phyloP scores from a whole-genome alignment of 2,888 invertebrate species.

The Cantharis nigra region DNA sequence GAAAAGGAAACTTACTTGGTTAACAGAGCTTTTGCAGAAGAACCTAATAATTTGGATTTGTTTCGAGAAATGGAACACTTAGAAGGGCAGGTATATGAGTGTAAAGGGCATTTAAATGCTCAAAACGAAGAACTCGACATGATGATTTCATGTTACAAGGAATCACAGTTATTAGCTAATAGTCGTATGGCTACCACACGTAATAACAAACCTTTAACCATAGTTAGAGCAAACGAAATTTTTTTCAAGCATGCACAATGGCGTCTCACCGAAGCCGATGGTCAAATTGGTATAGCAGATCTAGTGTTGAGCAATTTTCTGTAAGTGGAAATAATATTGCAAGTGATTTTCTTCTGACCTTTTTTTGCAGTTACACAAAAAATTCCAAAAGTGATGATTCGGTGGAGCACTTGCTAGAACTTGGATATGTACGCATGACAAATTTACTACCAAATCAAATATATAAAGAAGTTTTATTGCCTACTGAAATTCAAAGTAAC shows the following conservation, averaged over 20 bases:
- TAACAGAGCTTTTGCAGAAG: constrained; percentile 77
- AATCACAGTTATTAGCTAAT: constrained; percentile 68
- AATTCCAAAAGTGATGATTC: constrained; percentile 96
- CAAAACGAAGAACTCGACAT: constrained; percentile 94
- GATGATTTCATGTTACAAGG: constrained; percentile 92
- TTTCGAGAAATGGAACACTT: constrained; percentile 72
- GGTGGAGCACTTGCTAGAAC: constrained; percentile 93
- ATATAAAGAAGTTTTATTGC: constrained; percentile 85
- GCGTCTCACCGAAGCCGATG: constrained; percentile 96
- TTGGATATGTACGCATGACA: constrained; percentile 94
- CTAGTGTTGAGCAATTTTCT: constrained; percentile 93
- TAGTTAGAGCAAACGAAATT: constrained; percentile 88
- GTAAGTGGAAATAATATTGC: constrained; percentile 56
- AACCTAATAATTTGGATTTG: constrained; percentile 63
- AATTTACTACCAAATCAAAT: constrained; percentile 93
- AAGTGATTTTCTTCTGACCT: constrained; percentile 6
- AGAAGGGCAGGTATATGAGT: constrained; percentile 80
- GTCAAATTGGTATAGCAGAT: constrained; percentile 97
- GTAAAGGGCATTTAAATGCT: constrained; percentile 84
- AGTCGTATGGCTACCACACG: constrained; percentile 67
- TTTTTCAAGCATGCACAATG: constrained; percentile 98
- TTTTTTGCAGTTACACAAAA: constrained; percentile 79
- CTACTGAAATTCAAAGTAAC: constrained; percentile 78
- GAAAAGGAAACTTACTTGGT: constrained; percentile 90
- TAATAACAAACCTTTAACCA: constrained; percentile 73